Evolutionary conservation across 2,888 invertebrate species (phyloP).

Genomic region (Andrena dorsata): DNA sequence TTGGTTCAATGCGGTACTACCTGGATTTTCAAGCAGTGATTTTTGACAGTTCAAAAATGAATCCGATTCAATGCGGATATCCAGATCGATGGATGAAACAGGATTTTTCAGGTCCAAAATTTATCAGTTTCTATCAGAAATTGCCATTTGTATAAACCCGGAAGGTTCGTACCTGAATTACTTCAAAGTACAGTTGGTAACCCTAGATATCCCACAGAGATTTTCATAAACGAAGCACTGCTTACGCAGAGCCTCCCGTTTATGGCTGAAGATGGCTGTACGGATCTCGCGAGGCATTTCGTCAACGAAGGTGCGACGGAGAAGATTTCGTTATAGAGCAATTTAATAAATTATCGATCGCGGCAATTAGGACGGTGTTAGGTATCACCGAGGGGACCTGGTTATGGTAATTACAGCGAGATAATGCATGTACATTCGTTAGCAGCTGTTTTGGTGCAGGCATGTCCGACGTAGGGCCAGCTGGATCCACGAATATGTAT

Average conservation of each 20-base stretch:
- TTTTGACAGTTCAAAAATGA: too few relatives aligned
- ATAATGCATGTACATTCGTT: slow-evolving; percentile 72
- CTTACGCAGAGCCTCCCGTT: slow-evolving; percentile 20
- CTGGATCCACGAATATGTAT: slow-evolving; percentile 35
- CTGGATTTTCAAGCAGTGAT: too few relatives aligned
- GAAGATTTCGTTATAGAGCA: slow-evolving; percentile 76
- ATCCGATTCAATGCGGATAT: too few relatives aligned
- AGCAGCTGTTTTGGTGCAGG: slow-evolving; percentile 35
- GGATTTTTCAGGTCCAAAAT: too few relatives aligned
- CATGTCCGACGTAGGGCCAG: not conserved
- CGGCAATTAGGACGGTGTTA: slow-evolving; percentile 76
- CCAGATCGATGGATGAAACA: too few relatives aligned
- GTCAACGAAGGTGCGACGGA: not conserved
- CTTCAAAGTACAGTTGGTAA: too few relatives aligned
- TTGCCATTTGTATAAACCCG: too few relatives aligned
- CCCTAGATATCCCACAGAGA: slow-evolving; percentile 57
- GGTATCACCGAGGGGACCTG: slow-evolving; percentile 73
- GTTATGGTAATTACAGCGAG: slow-evolving; percentile 75
- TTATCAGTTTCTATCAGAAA: too few relatives aligned
- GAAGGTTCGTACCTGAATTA: too few relatives aligned
- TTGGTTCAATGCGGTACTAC: too few relatives aligned
- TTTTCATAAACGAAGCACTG: slow-evolving; percentile 76
- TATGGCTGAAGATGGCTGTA: slow-evolving; percentile 13
- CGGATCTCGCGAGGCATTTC: not conserved
- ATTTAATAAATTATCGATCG: slow-evolving; percentile 78